A percentile compares a stretch with the other conserved stretches of the same genome.
Evolutionary conservation across 2,797 vertebrate species (phyloP).

Genomic region (Heliangelus exortis): DNA sequence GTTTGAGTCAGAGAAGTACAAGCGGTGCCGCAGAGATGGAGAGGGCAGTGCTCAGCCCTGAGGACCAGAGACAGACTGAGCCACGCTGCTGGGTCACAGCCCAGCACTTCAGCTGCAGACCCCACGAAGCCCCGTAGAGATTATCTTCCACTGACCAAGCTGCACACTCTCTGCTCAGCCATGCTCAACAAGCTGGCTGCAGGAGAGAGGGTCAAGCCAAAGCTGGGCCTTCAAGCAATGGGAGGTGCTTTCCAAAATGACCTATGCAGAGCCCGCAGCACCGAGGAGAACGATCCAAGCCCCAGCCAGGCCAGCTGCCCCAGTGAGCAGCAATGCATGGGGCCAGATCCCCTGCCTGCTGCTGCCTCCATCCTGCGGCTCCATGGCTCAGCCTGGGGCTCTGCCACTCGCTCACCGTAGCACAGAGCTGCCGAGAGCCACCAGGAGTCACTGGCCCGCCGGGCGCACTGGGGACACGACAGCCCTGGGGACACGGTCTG

Average conservation of each 20-base stretch:
- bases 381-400: not conserved
- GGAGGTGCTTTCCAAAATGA: not conserved
- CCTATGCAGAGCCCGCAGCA: fast-evolving
- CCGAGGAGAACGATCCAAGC: not conserved
- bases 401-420: not conserved
- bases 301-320: not conserved
- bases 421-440: not conserved
- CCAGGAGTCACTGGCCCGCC: not conserved
- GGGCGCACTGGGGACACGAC: no score
- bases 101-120: not conserved
- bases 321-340: no score
- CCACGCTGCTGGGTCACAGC: not conserved
- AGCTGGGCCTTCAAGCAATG: fast-evolving
- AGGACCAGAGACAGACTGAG: not conserved
- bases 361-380: not conserved
- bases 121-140: fast-evolving
- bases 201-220: not conserved
- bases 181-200: fast-evolving
- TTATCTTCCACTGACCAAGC: not conserved
- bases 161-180: fast-evolving
- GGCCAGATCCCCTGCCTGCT: not conserved
- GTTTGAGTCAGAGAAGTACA: fast-evolving
- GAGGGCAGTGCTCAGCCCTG: no score
- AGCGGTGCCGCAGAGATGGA: not conserved
- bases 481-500: no score